Evolutionary conservation across 30 jellyfish, hydroid and myxozoan genomes (phyloP).

Genomic region (Calvadosia cruxmelitensis): DNA sequence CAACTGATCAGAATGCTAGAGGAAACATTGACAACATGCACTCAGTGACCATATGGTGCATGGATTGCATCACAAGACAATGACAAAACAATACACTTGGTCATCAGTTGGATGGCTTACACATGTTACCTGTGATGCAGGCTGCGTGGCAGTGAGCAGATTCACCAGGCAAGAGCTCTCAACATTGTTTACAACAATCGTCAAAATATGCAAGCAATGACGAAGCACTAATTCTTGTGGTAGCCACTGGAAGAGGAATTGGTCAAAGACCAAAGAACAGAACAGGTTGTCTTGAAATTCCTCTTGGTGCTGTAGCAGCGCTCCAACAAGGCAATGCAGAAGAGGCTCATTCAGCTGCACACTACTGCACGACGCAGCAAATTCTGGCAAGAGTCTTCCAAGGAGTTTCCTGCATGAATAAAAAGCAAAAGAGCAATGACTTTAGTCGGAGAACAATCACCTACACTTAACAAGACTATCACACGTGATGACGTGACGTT

Average conservation of each 20-base stretch:
- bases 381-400: conserved; percentile 32
- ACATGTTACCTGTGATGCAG: conserved; percentile 49
- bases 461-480: too few species aligned
- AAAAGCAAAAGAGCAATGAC: too few species aligned
- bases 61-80: too few species aligned
- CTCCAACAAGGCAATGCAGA: conserved; percentile 18
- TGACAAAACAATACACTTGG: too few species aligned
- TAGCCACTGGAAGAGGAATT: conserved; percentile 61
- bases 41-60: too few species aligned
- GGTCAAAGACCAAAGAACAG: conserved; percentile 56
- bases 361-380: conserved; percentile 34
- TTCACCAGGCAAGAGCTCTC: conserved; percentile 59
- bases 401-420: conserved; percentile 33
- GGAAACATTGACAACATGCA: too few species aligned
- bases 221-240: conserved; percentile 44
- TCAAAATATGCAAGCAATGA: conserved; percentile 59
- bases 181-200: conserved; percentile 51
- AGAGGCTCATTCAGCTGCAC: conserved; percentile 39
- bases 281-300: conserved; percentile 30
- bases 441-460: too few species aligned
- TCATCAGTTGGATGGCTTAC: too few species aligned
- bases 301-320: conserved; percentile 40
- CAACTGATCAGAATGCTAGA: conserved; percentile 69
- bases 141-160: conserved; percentile 69
- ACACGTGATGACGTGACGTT: too few species aligned